Evolutionary conservation across 2,113 vertebrate genomes (phyloP), one percentile per base, ranked within the genome.

Genomic region (Choloepus hoffmanni): DNA sequence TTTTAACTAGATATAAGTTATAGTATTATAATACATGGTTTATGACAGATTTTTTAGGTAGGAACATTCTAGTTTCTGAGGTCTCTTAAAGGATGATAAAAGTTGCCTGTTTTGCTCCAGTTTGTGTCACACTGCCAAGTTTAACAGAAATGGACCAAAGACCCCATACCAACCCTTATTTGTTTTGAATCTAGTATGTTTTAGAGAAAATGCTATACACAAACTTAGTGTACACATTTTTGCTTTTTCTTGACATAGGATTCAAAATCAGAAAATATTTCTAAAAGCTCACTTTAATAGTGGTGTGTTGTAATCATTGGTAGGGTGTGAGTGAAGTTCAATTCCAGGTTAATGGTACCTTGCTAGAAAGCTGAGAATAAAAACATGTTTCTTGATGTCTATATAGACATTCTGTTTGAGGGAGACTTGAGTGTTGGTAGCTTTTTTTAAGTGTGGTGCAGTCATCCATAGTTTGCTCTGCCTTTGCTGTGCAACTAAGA

Each of bases 1-100:
- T 63, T 92, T 86, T 93, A 93, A 45, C 79, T 96, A 40, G 28
- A 2, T 95, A 13, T 72, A 65, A 94, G 89, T 96, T 33, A 78
- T 3, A 74, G 33, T 78, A 36, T 89, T 93, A 78, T 5, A 58
- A 13, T 87, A 70, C 74, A 16, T 90, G 92, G 16, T 28, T 87
- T 74, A 55, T 76, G 63, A 53, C 24, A 58, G 63, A 53, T 83
- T 92, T 28, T 48, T 92, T 53, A 86, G 63, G 0, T 86, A 72
- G 28, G 86, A 86, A n/a, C 76, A 77, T 91, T 90, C 15, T 83
- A 36, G 21, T 90, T 53, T 87, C 33, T 77, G 30, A 65, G 45
- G 9, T 70, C 24, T 90, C 12, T 72, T 63, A 16, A 0, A 60
- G 45, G 55, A 58, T 74, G 89, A 24, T 67, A 83, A 83, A 92